Conservation (phyloP, 2,113 vertebrate species). For the Electrona antarctica region DNA sequence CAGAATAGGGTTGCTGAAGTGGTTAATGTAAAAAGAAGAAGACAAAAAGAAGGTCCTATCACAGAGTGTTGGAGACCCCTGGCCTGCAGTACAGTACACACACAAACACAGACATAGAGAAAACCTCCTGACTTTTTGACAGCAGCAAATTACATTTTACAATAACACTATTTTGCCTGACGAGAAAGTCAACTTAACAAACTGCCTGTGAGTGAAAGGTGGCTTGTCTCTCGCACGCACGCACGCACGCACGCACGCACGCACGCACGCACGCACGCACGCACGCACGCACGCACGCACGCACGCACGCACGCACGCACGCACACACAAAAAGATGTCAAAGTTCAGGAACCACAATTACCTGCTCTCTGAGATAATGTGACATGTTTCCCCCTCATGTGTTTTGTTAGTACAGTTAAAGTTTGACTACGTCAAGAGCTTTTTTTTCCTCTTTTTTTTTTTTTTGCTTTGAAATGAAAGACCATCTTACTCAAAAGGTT, state of each 20-base stretch:
- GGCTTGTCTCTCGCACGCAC: constrained; percentile 57
- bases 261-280: constrained; percentile 42
- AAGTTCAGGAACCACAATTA: constrained; percentile 55
- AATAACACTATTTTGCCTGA: constrained; percentile 62
- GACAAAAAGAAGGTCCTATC: no score
- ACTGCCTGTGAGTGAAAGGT: constrained; percentile 73
- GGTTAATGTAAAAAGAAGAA: no score
- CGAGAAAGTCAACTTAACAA: constrained; percentile 70
- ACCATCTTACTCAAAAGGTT: no score
- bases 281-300: constrained; percentile 44
- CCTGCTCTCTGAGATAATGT: constrained; percentile 17
- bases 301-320: constrained; percentile 42
- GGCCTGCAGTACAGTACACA: no score
- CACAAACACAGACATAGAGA: constrained; percentile 38
- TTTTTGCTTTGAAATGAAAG: no score
- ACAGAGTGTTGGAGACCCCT: no score
- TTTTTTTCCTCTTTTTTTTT: no score
- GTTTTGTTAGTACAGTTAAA: not conserved
- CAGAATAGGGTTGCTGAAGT: no score
- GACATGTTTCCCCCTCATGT: constrained; percentile 25
- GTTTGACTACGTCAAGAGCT: constrained; percentile 1
- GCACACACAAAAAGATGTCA: constrained; percentile 61
- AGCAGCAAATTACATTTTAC: constrained; percentile 69
- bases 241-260: constrained; percentile 37
- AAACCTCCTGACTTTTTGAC: constrained; percentile 65